Base-by-base conservation (phyloP, 2,113 vertebrate species). In the Falcunculus frontatus region DNA sequence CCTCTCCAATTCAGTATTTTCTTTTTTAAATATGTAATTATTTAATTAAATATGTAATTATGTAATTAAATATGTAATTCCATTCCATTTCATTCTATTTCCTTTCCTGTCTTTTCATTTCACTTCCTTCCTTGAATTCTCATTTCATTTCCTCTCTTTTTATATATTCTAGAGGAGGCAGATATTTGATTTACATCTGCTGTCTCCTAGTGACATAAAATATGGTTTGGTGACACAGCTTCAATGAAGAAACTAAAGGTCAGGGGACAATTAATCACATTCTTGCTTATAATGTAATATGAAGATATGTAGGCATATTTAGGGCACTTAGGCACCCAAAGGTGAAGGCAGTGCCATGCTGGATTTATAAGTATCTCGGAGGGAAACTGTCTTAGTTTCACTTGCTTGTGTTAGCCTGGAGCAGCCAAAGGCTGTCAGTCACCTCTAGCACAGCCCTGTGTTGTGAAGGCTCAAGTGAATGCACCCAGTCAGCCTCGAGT, bases 161-260 rank as follows among this genome's bases (percentile, higher is more conserved):
- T 77, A 92, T 53, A n/a, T 80, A 83, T 90, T 88, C 72, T 50
- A 50, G 46, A 88, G 33, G 55, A 80, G 55, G 46, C 79, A 96
- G 90, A 63, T 86, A 88, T 2, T 92, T 90, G 79, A 94, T 96
- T 88, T 93, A 85, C 1, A 2, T 62, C 63, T 93, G 33, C 83
- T 84, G 37, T 86, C 72, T 83, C 42, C 50, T 63, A 63, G 59
- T 84, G 88, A 95, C 86, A 92, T 74, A 86, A 96, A 84, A 88
- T 88, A 86, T 2, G 7, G 49, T 90, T 90, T 93, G 64, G 83
- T 94, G 90, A 92, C 68, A 88, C 23, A 74, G 37, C 59, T 60
- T 90, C 73, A 80, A 7, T 84, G 88, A 89, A 74, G 76, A 90
- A 77, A 39, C 50, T 39, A 75, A 93, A 92, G 79, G 76, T 86